Conservation (phyloP, 2,888 invertebrate species). For the Parthenolecanium corni region DNA sequence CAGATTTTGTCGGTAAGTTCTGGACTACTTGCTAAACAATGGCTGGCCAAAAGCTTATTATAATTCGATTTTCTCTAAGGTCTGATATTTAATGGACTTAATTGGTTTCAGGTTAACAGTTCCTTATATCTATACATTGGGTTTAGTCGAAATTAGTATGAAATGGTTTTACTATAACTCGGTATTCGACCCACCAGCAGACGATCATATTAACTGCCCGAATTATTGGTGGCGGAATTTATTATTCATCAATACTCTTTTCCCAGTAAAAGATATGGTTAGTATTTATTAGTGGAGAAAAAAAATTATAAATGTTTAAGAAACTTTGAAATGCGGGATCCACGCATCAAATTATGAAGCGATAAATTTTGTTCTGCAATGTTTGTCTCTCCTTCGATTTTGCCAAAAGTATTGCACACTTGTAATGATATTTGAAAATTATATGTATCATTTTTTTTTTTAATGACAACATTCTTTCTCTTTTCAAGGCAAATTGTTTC, state of each 20-base stretch:
- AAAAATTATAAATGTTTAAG: too few relatives aligned
- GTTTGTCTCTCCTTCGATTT: too few relatives aligned
- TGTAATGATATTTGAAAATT: background rate
- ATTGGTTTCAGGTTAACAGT: constrained; percentile 56
- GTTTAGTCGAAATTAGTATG: constrained; percentile 58
- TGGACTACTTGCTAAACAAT: too few relatives aligned
- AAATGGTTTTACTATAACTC: constrained; percentile 59
- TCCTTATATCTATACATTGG: constrained; percentile 67
- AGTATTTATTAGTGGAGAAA: too few relatives aligned
- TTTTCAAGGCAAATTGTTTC: too few relatives aligned
- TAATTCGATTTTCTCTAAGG: background rate
- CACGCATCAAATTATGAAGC: too few relatives aligned
- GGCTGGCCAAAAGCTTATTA: too few relatives aligned
- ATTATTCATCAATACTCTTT: constrained; percentile 71
- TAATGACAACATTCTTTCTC: too few relatives aligned
- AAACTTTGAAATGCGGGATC: too few relatives aligned
- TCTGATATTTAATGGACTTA: background rate
- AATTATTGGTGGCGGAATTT: constrained; percentile 74
- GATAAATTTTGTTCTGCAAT: too few relatives aligned
- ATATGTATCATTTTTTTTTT: background rate
- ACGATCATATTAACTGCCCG: constrained; percentile 60
- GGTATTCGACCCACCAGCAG: constrained; percentile 59
- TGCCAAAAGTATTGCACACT: too few relatives aligned
- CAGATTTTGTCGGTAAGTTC: constrained; percentile 43
- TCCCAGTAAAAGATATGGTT: constrained; percentile 53